phyloP scores from a whole-genome alignment of 2,797 vertebrate species.

The Gymnodraco acuticeps region DNA sequence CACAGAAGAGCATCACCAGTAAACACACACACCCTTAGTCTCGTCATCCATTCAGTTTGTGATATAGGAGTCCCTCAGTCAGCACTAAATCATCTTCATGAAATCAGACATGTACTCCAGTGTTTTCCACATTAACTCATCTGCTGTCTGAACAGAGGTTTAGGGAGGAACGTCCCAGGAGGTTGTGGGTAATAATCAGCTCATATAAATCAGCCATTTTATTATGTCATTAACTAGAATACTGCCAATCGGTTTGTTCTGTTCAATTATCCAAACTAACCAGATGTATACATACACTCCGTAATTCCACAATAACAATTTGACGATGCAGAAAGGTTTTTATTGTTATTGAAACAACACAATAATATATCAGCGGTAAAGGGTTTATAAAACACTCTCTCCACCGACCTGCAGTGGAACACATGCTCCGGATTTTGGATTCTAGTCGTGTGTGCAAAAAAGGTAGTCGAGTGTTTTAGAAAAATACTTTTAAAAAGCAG shows the following conservation, averaged over 20 bases:
- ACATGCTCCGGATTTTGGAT: slow-evolving; percentile 45
- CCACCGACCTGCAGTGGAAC: slow-evolving; percentile 81
- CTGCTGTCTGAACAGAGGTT: not conserved
- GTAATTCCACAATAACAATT: not conserved
- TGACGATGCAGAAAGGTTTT: slow-evolving; percentile 38
- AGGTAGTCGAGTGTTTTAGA: slow-evolving; percentile 9
- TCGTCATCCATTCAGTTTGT: slow-evolving; percentile 1
- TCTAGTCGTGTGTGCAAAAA: slow-evolving; percentile 48
- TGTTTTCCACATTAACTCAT: slow-evolving; percentile 11
- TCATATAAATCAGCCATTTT: not conserved
- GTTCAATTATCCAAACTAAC: not conserved
- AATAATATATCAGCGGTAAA: slow-evolving; percentile 37
- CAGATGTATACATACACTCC: not conserved
- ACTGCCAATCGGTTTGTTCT: not conserved
- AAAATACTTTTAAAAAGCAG: slow-evolving; percentile 10
- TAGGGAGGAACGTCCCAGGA: not conserved
- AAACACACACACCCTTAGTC: not conserved
- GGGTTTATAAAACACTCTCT: slow-evolving; percentile 32
- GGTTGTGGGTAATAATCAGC: no score
- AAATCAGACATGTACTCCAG: not conserved
- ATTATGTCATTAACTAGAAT: not conserved
- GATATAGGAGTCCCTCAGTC: not conserved
- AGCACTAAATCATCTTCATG: not conserved
- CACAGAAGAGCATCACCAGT: not conserved
- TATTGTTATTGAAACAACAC: slow-evolving; percentile 52